Conservation (phyloP, 2,113 vertebrate species). For the Prinia subflava region DNA sequence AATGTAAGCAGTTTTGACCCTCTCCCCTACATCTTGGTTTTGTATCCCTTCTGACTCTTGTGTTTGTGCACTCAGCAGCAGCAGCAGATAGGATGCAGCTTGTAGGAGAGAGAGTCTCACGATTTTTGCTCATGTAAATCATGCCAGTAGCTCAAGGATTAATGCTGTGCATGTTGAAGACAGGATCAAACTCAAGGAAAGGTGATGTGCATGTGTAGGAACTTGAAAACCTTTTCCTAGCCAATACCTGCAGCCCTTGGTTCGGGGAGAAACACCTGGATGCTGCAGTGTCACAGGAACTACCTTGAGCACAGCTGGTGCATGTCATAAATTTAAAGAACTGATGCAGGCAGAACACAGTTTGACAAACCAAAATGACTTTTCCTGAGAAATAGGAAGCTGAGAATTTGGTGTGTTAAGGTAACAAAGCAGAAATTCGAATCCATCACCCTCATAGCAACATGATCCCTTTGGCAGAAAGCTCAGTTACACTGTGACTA, state of each 20-base stretch:
- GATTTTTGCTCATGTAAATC: not conserved
- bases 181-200: not conserved
- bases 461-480: not conserved
- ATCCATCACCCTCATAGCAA: not conserved
- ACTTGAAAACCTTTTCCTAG: not conserved
- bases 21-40: not conserved
- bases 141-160: not conserved
- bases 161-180: not conserved
- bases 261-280: not conserved
- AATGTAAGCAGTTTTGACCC: not conserved
- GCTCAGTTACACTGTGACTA: not conserved
- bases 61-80: not conserved
- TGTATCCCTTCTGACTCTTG: not conserved
- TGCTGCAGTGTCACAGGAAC: not conserved
- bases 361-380: not conserved
- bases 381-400: not conserved
- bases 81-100: not conserved
- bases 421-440: not conserved
- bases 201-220: accelerated
- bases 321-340: not conserved
- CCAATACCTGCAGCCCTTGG: not conserved
- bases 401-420: not conserved
- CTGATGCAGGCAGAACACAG: not conserved
- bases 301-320: not conserved
- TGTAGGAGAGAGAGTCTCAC: not conserved